Evolutionary conservation across 2,113 vertebrate genomes (phyloP).

Genomic region (Macheiramphus alcinus): DNA sequence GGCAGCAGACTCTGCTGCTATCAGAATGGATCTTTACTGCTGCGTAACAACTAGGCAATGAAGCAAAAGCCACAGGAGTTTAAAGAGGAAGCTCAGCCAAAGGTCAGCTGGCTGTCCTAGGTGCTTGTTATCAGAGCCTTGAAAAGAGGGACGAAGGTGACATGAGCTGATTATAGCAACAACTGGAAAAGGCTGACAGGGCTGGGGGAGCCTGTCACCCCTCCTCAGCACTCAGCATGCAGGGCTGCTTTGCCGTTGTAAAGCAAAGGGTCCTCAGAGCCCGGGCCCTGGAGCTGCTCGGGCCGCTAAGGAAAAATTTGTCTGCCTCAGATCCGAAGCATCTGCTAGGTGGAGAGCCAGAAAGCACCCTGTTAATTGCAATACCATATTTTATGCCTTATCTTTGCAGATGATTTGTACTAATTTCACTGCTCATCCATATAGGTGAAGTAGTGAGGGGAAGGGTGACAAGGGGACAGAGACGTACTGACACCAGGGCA

Average conservation of each 20-base stretch:
- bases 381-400: not conserved
- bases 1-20: not conserved
- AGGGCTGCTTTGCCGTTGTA: not conserved
- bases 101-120: constrained; percentile 11
- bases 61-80: not conserved
- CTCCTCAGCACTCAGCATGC: not conserved
- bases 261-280: not conserved
- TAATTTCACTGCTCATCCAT: not conserved
- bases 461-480: not conserved
- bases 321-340: not conserved
- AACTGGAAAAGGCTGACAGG: not conserved
- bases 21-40: not conserved
- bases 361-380: not conserved
- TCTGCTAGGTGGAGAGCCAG: not conserved
- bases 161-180: not conserved
- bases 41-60: not conserved
- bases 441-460: not conserved
- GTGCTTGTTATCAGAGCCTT: constrained; percentile 12
- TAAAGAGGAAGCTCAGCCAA: constrained; percentile 32
- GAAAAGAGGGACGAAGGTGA: not conserved
- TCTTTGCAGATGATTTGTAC: not conserved
- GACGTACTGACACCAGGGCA: not conserved
- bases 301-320: not conserved
- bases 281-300: not conserved
- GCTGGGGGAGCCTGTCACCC: not conserved